These are phyloP conservation scores for Gryllus bimaculatus DNA, from an alignment of 1,140 invertebrate genomes.

Conservation along the genomic window DNA sequence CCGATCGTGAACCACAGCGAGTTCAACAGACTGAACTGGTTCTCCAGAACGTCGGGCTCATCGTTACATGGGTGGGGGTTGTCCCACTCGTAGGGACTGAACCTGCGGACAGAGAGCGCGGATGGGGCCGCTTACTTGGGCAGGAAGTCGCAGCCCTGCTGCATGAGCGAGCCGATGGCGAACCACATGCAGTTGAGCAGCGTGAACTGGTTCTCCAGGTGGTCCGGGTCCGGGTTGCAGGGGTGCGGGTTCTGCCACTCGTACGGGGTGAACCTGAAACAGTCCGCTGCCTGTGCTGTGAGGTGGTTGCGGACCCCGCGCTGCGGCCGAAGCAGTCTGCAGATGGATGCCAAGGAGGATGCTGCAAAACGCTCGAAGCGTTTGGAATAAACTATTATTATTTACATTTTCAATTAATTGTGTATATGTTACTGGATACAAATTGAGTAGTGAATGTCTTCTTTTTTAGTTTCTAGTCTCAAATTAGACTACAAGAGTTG, in stretches of 20 bases:
- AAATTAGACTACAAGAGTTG: too few species aligned
- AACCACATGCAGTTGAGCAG: constrained; percentile 92
- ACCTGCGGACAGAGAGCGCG: constrained; percentile 41
- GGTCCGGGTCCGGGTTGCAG: constrained; percentile 67
- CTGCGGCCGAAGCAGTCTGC: too few species aligned
- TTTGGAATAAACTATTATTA: too few species aligned
- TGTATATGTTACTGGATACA: too few species aligned
- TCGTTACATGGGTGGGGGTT: constrained; percentile 70
- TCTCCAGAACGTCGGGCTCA: constrained; percentile 68
- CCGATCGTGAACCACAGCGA: constrained; percentile 83
- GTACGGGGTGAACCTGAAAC: constrained; percentile 74
- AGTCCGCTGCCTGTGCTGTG: background rate
- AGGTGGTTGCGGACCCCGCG: too few species aligned
- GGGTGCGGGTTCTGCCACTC: constrained; percentile 85
- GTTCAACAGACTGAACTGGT: constrained; percentile 82
- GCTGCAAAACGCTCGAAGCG: too few species aligned
- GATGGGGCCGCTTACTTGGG: constrained; percentile 61
- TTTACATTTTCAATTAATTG: too few species aligned
- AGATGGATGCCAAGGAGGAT: too few species aligned
- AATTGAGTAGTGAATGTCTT: too few species aligned
- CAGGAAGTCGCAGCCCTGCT: constrained; percentile 82
- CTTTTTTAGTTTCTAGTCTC: too few species aligned
- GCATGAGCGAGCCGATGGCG: constrained; percentile 87
- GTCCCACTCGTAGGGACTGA: constrained; percentile 86
- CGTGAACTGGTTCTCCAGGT: constrained; percentile 82